Evolutionary conservation across 2,113 vertebrate species (phyloP), one percentile per base, ranked within the genome.

Genomic region (Chaetops frenatus): DNA sequence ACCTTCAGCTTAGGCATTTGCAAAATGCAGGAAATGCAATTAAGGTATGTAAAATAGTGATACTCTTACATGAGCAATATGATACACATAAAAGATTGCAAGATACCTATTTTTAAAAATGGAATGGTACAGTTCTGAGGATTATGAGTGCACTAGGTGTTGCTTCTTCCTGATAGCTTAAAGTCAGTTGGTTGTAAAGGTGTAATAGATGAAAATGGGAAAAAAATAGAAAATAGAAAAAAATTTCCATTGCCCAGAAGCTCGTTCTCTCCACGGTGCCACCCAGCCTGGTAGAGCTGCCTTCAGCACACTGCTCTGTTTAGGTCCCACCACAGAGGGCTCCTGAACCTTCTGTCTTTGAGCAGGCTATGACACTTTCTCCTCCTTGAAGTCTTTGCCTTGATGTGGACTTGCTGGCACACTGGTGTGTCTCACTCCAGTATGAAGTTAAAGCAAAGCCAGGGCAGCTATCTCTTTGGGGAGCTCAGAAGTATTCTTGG

Each of bases 211-310:
- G 18, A 82, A 79, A 79, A 74, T 19, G 40, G 13, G 16, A 42
- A 61, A 16, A 15, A 61, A n/a, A n/a, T n/a, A n/a, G n/a, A n/a
- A n/a, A n/a, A n/a, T n/a, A n/a, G 23, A 47, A 88, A 15, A 64
- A 42, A 11, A 31, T 13, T 60, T 56, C 14, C 20, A 7, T 24
- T 83, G 36, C 8, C 9, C 33, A 81, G 70, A 65, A 64, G 5
- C 19, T 85, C 0, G 0, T 4, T 50, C 5, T 50, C 27, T 47
- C 28, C 0, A 0, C 8, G 18, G 6, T 81, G 40, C n/a, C 35
- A 42, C 38, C 24, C 40, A 77, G 33, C 15, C 42, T 62, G 18
- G 18, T 21, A 45, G n/a, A 61, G 13, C 8, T 81, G 40, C 17
- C 36, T 80, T 73, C 44, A 73, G 50, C 25, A 31, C 1, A 1